Conservation (phyloP, 2,797 vertebrate genomes). For the Australoheros facetus region DNA sequence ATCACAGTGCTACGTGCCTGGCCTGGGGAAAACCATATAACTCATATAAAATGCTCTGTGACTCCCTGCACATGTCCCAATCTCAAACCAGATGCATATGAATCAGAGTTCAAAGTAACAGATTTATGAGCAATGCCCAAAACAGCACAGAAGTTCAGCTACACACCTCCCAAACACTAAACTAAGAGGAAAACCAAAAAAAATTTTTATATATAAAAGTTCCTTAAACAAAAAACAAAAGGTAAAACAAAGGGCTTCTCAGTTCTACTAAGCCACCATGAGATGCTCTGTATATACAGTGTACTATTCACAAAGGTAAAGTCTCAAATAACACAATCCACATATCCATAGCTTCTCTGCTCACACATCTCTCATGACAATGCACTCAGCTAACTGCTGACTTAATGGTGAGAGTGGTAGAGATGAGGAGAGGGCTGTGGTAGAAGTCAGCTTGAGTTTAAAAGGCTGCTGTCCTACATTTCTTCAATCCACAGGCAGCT, state of each 20-base stretch:
- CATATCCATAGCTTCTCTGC: background rate
- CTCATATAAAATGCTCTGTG: background rate
- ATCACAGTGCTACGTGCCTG: background rate
- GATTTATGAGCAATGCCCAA: background rate
- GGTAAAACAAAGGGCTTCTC: too few species aligned
- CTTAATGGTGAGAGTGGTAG: background rate
- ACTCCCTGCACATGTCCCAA: background rate
- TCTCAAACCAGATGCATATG: background rate
- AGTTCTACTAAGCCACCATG: background rate
- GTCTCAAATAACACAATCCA: background rate
- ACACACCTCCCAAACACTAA: background rate
- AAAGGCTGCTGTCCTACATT: constrained; percentile 1
- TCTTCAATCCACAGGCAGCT: background rate
- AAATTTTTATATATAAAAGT: background rate
- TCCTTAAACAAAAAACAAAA: background rate
- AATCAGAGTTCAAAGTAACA: background rate
- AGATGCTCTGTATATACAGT: background rate
- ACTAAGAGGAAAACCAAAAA: background rate
- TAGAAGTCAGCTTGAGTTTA: constrained; percentile 1
- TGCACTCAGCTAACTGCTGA: constrained; percentile 2
- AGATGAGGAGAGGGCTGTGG: background rate
- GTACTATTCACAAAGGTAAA: background rate
- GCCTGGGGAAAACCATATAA: background rate
- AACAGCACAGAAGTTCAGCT: background rate
- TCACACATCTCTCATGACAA: background rate